phyloP scores from a whole-genome alignment of 2,888 invertebrate genomes.

The Catocala nupta region DNA sequence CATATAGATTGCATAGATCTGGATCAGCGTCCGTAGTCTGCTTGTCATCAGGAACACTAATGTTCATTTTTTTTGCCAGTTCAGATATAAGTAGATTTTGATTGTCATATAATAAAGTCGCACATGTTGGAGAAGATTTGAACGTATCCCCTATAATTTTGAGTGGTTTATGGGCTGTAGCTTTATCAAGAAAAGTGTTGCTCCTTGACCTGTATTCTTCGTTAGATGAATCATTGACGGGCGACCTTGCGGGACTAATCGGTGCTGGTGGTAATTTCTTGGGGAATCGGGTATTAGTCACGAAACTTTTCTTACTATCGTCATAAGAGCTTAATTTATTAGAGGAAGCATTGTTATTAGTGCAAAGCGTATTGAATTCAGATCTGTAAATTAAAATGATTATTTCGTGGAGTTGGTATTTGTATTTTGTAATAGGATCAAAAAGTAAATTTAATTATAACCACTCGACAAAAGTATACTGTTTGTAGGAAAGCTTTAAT shows the following conservation, averaged over 20 bases:
- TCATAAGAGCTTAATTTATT: slow-evolving; percentile 31
- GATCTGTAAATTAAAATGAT: slow-evolving; percentile 59
- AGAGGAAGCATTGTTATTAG: slow-evolving; percentile 52
- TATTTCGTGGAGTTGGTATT: slow-evolving; percentile 10
- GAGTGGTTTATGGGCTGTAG: slow-evolving; percentile 26
- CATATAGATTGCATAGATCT: slow-evolving; percentile 11
- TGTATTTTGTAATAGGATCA: background rate
- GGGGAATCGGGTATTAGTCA: slow-evolving; percentile 49
- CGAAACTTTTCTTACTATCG: slow-evolving; percentile 38
- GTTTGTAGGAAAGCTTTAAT: slow-evolving; percentile 3
- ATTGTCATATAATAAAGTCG: slow-evolving; percentile 22
- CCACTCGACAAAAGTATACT: slow-evolving; percentile 3
- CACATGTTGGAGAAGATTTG: slow-evolving; percentile 23
- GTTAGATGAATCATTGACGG: slow-evolving; percentile 22
- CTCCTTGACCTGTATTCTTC: slow-evolving; percentile 42
- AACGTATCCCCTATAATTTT: slow-evolving; percentile 33
- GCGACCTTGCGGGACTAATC: slow-evolving; percentile 17
- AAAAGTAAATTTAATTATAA: slow-evolving; percentile 14
- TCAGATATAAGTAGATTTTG: slow-evolving; percentile 37
- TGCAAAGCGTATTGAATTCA: slow-evolving; percentile 42
- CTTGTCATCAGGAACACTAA: background rate
- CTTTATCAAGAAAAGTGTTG: slow-evolving; percentile 39
- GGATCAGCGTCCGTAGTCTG: background rate
- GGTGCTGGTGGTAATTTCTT: slow-evolving; percentile 49
- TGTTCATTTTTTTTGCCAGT: slow-evolving; percentile 34